Percentiles rank a stretch among this genome's conserved stretches.
phyloP scores from a whole-genome alignment of 2,888 invertebrate genomes.

The Pseudococcus longispinus region DNA sequence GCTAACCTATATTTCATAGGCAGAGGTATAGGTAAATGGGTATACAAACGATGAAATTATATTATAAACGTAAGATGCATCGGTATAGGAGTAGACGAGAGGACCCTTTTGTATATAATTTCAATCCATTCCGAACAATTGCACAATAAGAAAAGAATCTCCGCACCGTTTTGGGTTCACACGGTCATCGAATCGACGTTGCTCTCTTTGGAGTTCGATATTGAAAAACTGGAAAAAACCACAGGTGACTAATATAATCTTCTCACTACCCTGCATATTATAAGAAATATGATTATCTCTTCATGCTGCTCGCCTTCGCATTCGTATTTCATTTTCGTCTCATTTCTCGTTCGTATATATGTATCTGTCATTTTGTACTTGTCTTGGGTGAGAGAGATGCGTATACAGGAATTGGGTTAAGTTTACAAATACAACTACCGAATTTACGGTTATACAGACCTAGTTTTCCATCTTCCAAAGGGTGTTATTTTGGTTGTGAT shows the following conservation, averaged over 20 bases:
- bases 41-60: not conserved
- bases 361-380: not conserved
- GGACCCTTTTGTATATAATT: not conserved
- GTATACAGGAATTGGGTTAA: slow-evolving; percentile 21
- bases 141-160: slow-evolving; percentile 42
- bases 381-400: not conserved
- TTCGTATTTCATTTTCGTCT: not conserved
- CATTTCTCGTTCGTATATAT: not conserved
- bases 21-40: not conserved
- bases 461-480: not conserved
- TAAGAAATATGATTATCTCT: slow-evolving; percentile 35
- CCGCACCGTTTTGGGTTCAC: slow-evolving; percentile 4
- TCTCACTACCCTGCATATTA: slow-evolving; percentile 16
- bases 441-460: slow-evolving; percentile 20
- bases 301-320: not conserved
- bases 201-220: not conserved
- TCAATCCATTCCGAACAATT: slow-evolving; percentile 43
- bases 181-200: slow-evolving; percentile 40
- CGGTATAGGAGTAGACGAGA: not conserved
- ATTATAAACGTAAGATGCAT: not conserved
- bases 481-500: slow-evolving; percentile 3
- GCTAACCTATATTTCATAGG: not conserved
- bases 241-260: slow-evolving; percentile 46
- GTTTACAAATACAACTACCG: slow-evolving; percentile 23
- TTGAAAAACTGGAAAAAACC: slow-evolving; percentile 34